These are phyloP conservation scores for honey bee (Apis mellifera) DNA, from an alignment of 1,140 invertebrate species.

Conservation along the genomic window Amel_HAv3.1 CM009937.2:1567501-1568000, in stretches of 20 bases:
- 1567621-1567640: constrained; percentile 4
- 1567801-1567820: constrained; percentile 15
- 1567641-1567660: constrained; percentile 16
- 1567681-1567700: constrained; percentile 10
- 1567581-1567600: constrained; percentile 14
- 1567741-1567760: constrained; percentile 16
- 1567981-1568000: constrained; percentile 1
- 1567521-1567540: not conserved
- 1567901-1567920: not conserved
- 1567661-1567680: not conserved
- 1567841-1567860: not conserved
- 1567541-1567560: constrained; percentile 3
- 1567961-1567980: constrained; percentile 4
- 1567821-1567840: constrained; percentile 19
- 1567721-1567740: not conserved
- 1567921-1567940: constrained; percentile 16
- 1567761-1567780: constrained; percentile 10
- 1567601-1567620: constrained; percentile 7
- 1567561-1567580: not conserved
- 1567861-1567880: not conserved
- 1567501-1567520: not conserved
- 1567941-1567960: constrained; percentile 7
- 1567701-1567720: constrained; percentile 16
- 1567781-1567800: constrained; percentile 16
- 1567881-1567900: constrained; percentile 17